These are phyloP conservation scores for Loriculus beryllinus DNA, from an alignment of 2,797 vertebrate genomes.

Conservation along the genomic window DNA sequence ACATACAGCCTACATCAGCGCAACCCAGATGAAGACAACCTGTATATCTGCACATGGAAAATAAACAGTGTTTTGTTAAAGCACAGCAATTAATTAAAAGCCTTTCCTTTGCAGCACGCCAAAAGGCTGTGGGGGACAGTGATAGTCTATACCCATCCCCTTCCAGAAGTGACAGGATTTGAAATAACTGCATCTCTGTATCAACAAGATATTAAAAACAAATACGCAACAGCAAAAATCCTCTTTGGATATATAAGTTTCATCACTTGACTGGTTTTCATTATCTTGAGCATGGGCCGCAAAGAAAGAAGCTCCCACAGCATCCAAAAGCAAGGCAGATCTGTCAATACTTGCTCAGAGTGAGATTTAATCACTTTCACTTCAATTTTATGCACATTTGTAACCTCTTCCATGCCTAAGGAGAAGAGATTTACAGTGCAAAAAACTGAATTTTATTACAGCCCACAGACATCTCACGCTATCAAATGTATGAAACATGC, in stretches of 20 bases:
- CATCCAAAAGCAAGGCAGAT: neutral
- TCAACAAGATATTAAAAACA: neutral
- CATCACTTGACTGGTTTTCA: conserved; percentile 54
- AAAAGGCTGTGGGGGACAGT: neutral
- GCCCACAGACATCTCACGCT: conserved; percentile 20
- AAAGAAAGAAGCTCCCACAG: neutral
- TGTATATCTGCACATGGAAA: rapidly evolving
- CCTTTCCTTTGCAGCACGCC: neutral
- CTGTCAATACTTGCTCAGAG: conserved; percentile 23
- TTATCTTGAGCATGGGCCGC: conserved; percentile 12
- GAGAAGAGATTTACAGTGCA: conserved; percentile 30
- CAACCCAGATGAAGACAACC: neutral
- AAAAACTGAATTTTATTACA: neutral
- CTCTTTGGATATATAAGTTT: conserved; percentile 1
- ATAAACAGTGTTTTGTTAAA: rapidly evolving
- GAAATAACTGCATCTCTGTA: neutral
- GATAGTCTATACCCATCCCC: neutral
- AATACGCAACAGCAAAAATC: neutral
- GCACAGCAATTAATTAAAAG: neutral
- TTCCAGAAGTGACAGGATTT: neutral
- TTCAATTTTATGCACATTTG: conserved; percentile 58
- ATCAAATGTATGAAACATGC: neutral
- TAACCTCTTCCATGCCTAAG: conserved; percentile 50
- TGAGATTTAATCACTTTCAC: conserved; percentile 47
- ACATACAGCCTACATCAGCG: neutral